Conservation (phyloP, 2,797 vertebrate species). For the Arnoldichthys spilopterus region DNA sequence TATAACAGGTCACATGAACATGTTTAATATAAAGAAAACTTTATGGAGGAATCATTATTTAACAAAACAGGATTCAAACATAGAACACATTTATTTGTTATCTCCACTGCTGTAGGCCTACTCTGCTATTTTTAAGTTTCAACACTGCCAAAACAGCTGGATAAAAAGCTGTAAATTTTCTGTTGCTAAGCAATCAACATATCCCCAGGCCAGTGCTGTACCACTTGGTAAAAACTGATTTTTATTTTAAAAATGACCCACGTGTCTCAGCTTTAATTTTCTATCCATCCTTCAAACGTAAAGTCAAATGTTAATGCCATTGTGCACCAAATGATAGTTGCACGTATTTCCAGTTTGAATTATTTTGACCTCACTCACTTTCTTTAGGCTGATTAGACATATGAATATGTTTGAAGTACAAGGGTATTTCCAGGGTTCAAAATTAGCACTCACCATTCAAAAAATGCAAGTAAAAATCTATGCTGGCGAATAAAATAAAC, state of each 20-base stretch:
- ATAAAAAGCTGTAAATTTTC: neutral
- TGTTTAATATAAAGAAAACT: no score
- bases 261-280: no score
- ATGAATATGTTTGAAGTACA: no score
- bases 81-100: neutral
- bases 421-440: no score
- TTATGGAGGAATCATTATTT: no score
- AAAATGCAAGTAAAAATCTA: no score
- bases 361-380: neutral
- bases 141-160: neutral
- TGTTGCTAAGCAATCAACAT: conserved; percentile 1
- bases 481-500: no score
- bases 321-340: neutral
- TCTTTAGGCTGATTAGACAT: no score
- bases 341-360: neutral
- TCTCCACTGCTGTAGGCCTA: neutral
- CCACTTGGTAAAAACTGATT: neutral
- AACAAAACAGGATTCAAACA: neutral
- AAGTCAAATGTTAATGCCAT: neutral
- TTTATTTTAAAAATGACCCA: neutral
- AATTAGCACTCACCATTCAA: no score
- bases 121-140: neutral
- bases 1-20: no score
- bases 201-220: neutral
- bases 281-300: no score